Evolutionary conservation across 2,888 invertebrate genomes (phyloP), one percentile per base, ranked within the genome.

Genomic region (Sisyra nigra): DNA sequence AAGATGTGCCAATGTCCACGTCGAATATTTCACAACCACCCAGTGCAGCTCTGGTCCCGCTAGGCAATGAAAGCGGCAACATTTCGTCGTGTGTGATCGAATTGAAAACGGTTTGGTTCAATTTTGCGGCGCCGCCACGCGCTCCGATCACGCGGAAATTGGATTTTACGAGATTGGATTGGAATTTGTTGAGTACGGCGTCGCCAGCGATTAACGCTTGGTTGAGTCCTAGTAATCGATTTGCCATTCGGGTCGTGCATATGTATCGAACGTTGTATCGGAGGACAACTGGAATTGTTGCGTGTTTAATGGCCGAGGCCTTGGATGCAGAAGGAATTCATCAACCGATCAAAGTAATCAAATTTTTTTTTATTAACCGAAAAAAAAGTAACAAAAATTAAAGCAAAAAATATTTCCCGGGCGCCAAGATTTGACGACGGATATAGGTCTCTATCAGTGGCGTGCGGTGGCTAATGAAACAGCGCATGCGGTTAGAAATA

Each of bases 121-220:
- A 94, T 60, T 96, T 96, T 65, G 94, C 96, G 4, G 94, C 96
- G 1, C 94, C 96, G 0, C 94, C 94, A 0, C 76, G 89, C 48
- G 87, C 91, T 2, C 91, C 93, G 0, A 92, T 92, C 39, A 92
- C 92, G 0, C 74, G 87, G 50, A 92, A 92, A 65, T 89, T 94
- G 52, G 93, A 94, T 60, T 91, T 85, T 54, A 93, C 93, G 0
- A 38, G 92, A 53, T 66, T 92, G 53, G 94, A 96, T 63, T 96
- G 96, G 94, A 96, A 96, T 66, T 66, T 96, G 44, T 63, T 96
- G 42, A 93, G 92, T 57, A 94, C 94, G 2, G 92, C 92, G 5
- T 91, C 93, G 0, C 94, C 96, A 0, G 91, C 93, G 0, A 94
- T 96, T 52, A 92, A 92, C 57, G 93, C 94, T 1, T 96, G 96